phyloP scores from a whole-genome alignment of 2,113 vertebrate genomes.

The Odocoileus hemionus region DNA sequence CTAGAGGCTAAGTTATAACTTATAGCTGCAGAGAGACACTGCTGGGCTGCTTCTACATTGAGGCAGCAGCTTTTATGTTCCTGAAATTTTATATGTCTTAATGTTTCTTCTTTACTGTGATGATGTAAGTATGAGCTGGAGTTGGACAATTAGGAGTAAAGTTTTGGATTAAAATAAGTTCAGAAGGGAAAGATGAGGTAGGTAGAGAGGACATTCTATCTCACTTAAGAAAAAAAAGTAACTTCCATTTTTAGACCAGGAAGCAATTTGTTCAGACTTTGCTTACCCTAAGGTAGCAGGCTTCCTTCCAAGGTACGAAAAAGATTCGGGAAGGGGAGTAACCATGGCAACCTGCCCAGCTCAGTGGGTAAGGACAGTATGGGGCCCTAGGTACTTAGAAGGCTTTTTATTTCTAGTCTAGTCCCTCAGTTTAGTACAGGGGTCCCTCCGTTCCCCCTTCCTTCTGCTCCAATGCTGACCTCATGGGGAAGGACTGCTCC shows the following conservation, averaged over 20 bases:
- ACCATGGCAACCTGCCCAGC: slow-evolving; percentile 64
- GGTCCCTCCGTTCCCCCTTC: slow-evolving; percentile 51
- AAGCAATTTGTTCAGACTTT: slow-evolving; percentile 63
- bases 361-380: background rate
- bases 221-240: background rate
- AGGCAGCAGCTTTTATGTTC: background rate
- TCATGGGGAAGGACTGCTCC: background rate
- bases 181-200: background rate
- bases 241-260: slow-evolving; percentile 66
- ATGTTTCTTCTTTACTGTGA: background rate
- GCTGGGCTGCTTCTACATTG: background rate
- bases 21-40: background rate
- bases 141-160: background rate
- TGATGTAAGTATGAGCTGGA: background rate
- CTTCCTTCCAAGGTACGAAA: slow-evolving; percentile 55
- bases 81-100: background rate
- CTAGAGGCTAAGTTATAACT: background rate
- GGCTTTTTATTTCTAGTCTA: slow-evolving; percentile 6
- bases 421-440: background rate
- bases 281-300: slow-evolving; percentile 28
- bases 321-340: slow-evolving; percentile 48
- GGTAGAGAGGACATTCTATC: background rate
- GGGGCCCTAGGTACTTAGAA: background rate
- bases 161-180: background rate
- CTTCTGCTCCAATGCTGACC: slow-evolving; percentile 54